Percentiles rank a stretch among this genome's conserved stretches.
phyloP scores from a whole-genome alignment of 2,797 vertebrate species.

The Lepilemur septentrionalis region DNA sequence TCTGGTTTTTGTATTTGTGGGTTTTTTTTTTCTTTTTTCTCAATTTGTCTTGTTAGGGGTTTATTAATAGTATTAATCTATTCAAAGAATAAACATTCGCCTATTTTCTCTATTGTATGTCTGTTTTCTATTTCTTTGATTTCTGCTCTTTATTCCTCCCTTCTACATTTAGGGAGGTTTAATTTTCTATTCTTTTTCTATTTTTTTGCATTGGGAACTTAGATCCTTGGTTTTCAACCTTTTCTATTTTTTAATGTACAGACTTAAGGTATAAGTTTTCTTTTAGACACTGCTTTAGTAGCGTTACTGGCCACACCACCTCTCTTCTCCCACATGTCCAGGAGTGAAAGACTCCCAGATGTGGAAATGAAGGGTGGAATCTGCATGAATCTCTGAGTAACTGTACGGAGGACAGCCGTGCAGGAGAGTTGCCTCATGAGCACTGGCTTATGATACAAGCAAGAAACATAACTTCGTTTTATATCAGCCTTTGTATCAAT shows the following conservation, averaged over 20 bases:
- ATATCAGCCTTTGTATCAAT: background rate
- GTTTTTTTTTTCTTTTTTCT: background rate
- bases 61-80: conserved; percentile 23
- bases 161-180: background rate
- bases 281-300: background rate
- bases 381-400: background rate
- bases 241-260: background rate
- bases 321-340: background rate
- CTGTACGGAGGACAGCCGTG: background rate
- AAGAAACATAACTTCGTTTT: background rate
- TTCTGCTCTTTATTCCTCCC: background rate
- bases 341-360: background rate
- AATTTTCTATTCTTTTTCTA: conserved; percentile 2
- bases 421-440: background rate
- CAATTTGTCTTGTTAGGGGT: background rate
- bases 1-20: background rate
- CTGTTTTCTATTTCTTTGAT: background rate
- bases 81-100: background rate
- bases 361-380: background rate
- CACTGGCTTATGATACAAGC: background rate
- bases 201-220: background rate
- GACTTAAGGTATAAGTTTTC: background rate
- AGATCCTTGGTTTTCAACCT: background rate
- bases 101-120: background rate
- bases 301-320: background rate